Base-by-base conservation (phyloP, 2,888 invertebrate species). In the Scaptomyza cyrtandrae region DNA sequence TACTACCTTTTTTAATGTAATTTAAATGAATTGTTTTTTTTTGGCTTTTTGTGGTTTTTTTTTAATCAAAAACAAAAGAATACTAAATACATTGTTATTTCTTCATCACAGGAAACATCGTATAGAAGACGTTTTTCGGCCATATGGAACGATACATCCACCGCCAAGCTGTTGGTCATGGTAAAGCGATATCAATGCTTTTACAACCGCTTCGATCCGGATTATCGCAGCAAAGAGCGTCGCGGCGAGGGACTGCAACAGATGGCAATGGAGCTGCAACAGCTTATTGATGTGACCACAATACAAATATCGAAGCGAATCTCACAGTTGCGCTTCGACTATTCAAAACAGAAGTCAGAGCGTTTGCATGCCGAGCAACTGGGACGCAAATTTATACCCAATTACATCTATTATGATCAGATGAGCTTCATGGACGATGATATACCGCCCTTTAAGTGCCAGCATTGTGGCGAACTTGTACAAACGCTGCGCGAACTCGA, bases 261-360 rank as follows among this genome's bases (percentile, higher is more conserved):
- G 59, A 90, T 90, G 90, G 91, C 88, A 0, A 63, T 78, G 41
- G 90, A 90, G 41, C 62, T 90, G 57, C 83, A 88, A 46, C 75
- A 88, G 41, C 66, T 86, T 29, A 90, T 90, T 46, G 90, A 90
- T 50, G 91, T 90, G 29, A 83, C 86, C 52, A 89, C 90, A 45
- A 90, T 90, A 57, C 90, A 90, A 69, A 90, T 90, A 50, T 90
- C 90, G 1, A 90, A 90, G 48, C 90, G 90, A 35, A 90, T 90
- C 19, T 90, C 90, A 0, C 90, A 90, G 56, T 62, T 90, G 60
- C 88, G 90, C 29, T 90, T 90, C 49, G 90, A 90, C 49, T 90
- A 90, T 58, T 90, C 91, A 10, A 90, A 90, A 58, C 90, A 90
- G 52, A 90, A 90, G 50, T 83, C 86, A 60, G 90, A 90, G 33